Base-by-base conservation (phyloP, 2,888 invertebrate species). In the Augiades crinisus region DNA sequence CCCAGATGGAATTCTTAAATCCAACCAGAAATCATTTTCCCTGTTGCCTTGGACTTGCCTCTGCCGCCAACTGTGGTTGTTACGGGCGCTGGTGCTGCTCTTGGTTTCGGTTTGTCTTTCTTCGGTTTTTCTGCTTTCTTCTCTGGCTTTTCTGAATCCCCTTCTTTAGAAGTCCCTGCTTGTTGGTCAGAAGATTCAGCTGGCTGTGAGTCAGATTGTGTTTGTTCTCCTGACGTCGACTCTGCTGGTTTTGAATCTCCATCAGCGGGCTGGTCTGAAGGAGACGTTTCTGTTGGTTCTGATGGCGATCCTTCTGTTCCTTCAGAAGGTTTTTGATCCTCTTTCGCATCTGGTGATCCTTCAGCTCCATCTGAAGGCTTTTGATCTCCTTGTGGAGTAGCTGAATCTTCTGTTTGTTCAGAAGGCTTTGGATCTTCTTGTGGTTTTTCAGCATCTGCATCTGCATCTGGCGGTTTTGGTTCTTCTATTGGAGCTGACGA, bases 11-110 rank as follows among this genome's bases (percentile, higher is more conserved):
- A 16, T 5, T 6, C 34, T 47, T 91, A 95, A 47, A 95, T 90
- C 95, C 95, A 95, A 1, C 95, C 95, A 10, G 94, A 92, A 55
- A 94, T 92, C 58, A 94, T 90, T 78, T 92, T 93, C 0, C 95
- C 95, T 0, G 94, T 94, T 0, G 93, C 92, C 67, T 92, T 94
- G 2, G 95, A 95, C 69, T 92, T 94, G 7, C 95, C 95, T 53
- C 91, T 92, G 51, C 90, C 92, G 22, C 90, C 88, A 36, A 84
- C 79, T 0, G 83, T 77, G 4, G 87, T 77, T 8, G 81, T 78
- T 33, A 80, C 72, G 31, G 79, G 60, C 16, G 59, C 58, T 0
- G 90, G 57, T 30, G 79, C 58, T 13, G 58, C 57, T 1, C 90
- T 56, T 1, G 78, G 56, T 52, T 68, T 59, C 8, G 67, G 60